These are phyloP conservation scores for Nemotelus pantherinus DNA, from an alignment of 2,888 invertebrate species.

Conservation along the genomic window DNA sequence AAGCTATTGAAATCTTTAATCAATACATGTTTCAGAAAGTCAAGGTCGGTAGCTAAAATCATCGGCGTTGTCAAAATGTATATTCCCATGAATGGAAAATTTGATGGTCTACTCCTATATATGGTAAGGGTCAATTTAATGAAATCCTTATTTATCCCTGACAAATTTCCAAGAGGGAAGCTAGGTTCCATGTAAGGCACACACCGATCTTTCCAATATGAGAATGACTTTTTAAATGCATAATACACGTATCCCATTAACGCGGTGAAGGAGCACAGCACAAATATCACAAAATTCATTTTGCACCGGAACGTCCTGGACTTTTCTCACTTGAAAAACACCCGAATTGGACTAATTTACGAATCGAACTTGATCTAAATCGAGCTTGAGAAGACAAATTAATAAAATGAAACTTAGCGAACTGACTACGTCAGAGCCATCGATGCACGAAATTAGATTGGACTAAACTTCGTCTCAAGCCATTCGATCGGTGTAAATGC, in stretches of 20 bases:
- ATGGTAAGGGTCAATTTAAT: slow-evolving; percentile 52
- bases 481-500: no score
- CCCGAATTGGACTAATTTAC: no score
- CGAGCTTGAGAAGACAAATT: background rate
- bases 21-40: slow-evolving; percentile 34
- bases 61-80: slow-evolving; percentile 56
- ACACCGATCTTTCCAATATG: slow-evolving; percentile 66
- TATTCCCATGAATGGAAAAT: slow-evolving; percentile 56
- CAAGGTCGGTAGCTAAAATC: slow-evolving; percentile 48
- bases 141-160: slow-evolving; percentile 48
- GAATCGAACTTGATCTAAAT: no score
- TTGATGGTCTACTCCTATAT: slow-evolving; percentile 55
- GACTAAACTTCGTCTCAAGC: no score
- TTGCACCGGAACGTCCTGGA: background rate
- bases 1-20: slow-evolving; percentile 42
- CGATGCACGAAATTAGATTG: no score
- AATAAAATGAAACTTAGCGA: no score
- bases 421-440: no score
- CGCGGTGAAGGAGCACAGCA: background rate
- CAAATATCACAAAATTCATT: background rate
- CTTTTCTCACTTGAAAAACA: no score
- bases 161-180: slow-evolving; percentile 47
- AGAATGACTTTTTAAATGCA: slow-evolving; percentile 43
- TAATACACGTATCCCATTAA: background rate
- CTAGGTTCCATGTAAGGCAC: slow-evolving; percentile 65